Percentiles rank a stretch among this genome's conserved stretches.
Evolutionary conservation across 2,888 invertebrate species (phyloP).

Genomic region (Eledona agricola): DNA sequence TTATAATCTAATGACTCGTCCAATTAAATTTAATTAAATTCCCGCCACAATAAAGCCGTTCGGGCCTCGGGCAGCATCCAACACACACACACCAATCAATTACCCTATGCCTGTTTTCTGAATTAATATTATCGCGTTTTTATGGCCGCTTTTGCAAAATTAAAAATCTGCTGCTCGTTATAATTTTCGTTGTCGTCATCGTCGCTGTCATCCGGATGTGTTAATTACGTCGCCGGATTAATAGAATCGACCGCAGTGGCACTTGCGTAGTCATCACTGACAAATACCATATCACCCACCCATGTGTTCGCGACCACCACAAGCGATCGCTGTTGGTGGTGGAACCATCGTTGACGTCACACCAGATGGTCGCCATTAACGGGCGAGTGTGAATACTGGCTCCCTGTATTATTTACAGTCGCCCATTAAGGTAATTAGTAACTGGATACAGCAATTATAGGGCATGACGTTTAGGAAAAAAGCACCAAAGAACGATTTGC

Average conservation of each 20-base stretch:
- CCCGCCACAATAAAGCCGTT: conserved; percentile 30
- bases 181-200: too few species aligned
- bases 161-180: too few species aligned
- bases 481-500: conserved; percentile 9
- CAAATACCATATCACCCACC: too few species aligned
- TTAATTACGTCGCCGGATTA: too few species aligned
- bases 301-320: conserved; percentile 40
- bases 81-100: conserved; percentile 30
- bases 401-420: conserved; percentile 50
- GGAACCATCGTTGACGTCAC: conserved; percentile 30
- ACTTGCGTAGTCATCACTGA: too few species aligned
- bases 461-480: conserved; percentile 41
- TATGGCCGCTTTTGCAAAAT: too few species aligned
- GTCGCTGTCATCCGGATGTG: too few species aligned
- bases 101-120: too few species aligned
- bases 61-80: conserved; percentile 30
- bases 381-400: conserved; percentile 43
- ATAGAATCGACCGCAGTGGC: too few species aligned
- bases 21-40: conserved; percentile 39
- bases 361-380: conserved; percentile 44
- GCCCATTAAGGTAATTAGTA: conserved; percentile 58
- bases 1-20: conserved; percentile 39
- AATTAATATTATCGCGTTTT: too few species aligned
- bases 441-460: conserved; percentile 55
- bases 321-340: conserved; percentile 40